Conservation (phyloP, 2,113 vertebrate genomes). For the Nycticebus coucang region DNA sequence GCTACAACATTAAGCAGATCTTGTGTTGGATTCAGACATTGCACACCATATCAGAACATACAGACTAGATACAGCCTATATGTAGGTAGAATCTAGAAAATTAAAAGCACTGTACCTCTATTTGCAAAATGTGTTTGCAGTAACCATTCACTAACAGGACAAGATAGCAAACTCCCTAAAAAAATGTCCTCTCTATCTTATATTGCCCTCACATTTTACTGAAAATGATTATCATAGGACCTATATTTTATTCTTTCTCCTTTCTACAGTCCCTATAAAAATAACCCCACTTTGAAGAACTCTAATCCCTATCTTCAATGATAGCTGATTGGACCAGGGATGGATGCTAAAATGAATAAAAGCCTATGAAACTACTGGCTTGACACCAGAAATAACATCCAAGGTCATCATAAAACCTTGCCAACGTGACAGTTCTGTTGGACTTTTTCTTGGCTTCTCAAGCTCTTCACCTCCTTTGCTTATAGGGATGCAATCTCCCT, state of each 20-base stretch:
- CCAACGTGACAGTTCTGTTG: background rate
- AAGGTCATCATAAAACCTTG: background rate
- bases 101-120: background rate
- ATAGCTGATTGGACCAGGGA: background rate
- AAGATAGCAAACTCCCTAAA: background rate
- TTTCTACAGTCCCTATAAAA: background rate
- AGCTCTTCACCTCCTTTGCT: background rate
- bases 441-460: too few species aligned
- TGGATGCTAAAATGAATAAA: background rate
- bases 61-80: background rate
- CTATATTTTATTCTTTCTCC: background rate
- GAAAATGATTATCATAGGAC: background rate
- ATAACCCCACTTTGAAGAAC: background rate
- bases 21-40: background rate
- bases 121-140: background rate
- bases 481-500: background rate
- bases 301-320: background rate
- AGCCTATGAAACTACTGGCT: background rate
- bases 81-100: too few species aligned
- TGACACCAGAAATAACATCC: background rate
- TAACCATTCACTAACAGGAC: background rate
- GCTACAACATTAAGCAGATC: background rate
- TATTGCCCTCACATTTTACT: background rate
- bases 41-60: background rate
- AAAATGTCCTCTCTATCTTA: background rate